phyloP scores from a whole-genome alignment of 2,888 invertebrate species.

The Scaptomyza parva region DNA sequence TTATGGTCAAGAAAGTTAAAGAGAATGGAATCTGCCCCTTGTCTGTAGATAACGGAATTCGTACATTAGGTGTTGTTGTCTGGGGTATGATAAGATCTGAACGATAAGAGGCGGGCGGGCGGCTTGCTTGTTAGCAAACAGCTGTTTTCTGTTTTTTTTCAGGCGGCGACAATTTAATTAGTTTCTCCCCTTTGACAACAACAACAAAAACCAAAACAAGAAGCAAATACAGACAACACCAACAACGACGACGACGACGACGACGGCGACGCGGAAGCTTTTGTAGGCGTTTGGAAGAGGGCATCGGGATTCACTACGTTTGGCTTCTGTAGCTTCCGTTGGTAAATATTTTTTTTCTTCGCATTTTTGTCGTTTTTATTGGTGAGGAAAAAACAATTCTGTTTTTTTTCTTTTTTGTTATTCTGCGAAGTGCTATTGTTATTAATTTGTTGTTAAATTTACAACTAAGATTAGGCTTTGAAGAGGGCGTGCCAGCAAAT shows the following conservation, averaged over 20 bases:
- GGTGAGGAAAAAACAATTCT: slow-evolving; percentile 69
- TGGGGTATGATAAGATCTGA: slow-evolving; percentile 49
- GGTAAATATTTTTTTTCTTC: slow-evolving; percentile 60
- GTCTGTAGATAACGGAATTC: slow-evolving; percentile 10
- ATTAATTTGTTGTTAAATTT: neutral
- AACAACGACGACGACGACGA: slow-evolving; percentile 12
- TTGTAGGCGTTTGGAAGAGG: slow-evolving; percentile 35
- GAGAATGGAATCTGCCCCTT: slow-evolving; percentile 25
- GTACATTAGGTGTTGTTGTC: slow-evolving; percentile 28
- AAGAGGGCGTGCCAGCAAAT: slow-evolving; percentile 7
- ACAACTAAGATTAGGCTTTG: slow-evolving; percentile 28
- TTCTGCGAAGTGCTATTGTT: slow-evolving; percentile 12
- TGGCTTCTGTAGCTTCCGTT: slow-evolving; percentile 57
- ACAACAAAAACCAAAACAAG: neutral
- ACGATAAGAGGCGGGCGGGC: slow-evolving; percentile 38
- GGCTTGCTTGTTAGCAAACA: slow-evolving; percentile 3
- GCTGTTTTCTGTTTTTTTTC: slow-evolving; percentile 10
- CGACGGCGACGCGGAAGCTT: slow-evolving; percentile 42
- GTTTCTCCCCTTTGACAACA: slow-evolving; percentile 15
- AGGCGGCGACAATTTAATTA: slow-evolving; percentile 53
- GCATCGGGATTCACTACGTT: slow-evolving; percentile 28
- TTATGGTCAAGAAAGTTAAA: slow-evolving; percentile 2
- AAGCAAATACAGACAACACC: too few species aligned
- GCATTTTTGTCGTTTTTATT: slow-evolving; percentile 39
- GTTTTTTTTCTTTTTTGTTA: neutral